These are phyloP conservation scores for Blomia tropicalis DNA, from an alignment of 2,888 invertebrate genomes.

Conservation along the genomic window DNA sequence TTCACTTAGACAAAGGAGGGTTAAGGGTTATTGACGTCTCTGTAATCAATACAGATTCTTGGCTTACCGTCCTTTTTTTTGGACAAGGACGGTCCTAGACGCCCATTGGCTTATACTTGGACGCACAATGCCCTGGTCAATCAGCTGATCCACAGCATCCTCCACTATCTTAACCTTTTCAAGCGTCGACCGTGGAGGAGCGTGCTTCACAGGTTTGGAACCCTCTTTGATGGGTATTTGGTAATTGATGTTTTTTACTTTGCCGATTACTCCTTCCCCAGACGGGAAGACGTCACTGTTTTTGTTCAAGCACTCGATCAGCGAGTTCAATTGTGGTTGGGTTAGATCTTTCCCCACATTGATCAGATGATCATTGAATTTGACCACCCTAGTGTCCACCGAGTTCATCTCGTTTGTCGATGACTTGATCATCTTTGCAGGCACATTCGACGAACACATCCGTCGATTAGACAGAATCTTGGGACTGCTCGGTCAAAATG, in stretches of 20 bases:
- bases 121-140: not conserved
- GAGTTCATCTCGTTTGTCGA: too few relatives aligned
- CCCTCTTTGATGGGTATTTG: not conserved
- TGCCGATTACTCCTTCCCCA: not conserved
- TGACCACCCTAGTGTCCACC: too few relatives aligned
- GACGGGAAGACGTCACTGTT: not conserved
- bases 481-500: too few relatives aligned
- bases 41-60: not conserved
- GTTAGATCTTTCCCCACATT: not conserved
- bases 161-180: not conserved
- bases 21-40: too few relatives aligned
- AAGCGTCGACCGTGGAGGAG: not conserved
- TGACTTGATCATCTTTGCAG: too few relatives aligned
- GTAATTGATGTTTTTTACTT: not conserved
- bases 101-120: not conserved
- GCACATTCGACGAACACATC: too few relatives aligned
- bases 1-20: too few relatives aligned
- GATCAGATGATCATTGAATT: not conserved
- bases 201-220: not conserved
- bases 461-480: too few relatives aligned
- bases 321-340: not conserved
- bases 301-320: not conserved
- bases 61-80: not conserved
- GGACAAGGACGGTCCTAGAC: not conserved
- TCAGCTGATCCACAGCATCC: not conserved